Evolutionary conservation across 2,113 vertebrate genomes (phyloP), one percentile per base, ranked within the genome.

Genomic region (Nothobranchius furzeri): DNA sequence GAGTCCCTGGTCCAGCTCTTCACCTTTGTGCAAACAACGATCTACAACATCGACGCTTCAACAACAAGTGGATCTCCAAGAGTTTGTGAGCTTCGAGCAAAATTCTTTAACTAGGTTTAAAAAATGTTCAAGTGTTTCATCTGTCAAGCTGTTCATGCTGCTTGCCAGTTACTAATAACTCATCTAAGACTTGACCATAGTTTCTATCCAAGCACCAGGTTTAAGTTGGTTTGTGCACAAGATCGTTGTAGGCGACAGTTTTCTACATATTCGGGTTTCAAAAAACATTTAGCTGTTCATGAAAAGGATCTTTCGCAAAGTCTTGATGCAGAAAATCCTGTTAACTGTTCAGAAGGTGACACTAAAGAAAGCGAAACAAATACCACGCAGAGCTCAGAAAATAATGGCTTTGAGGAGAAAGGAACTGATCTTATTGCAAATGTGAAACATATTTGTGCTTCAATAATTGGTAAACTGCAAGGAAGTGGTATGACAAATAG

Each of bases 21-120:
- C 43, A 70, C 11, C 0, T 54, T 64, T 1, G n/a, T 85, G 52
- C 75, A 79, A 48, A 79, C 78, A 52, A 81, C 68, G 4, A 12
- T 84, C 12, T 83, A 73, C 30, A 74, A 82, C 13, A 78, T 76
- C 6, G 65, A 83, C 69, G 58, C 69, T 11, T n/a, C 49, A 2
- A 70, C 52, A 61, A 83, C 69, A 65, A 15, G 62, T 47, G 76
- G 58, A 50, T 70, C 68, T 24, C 69, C 75, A 14, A 57, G 69
- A 64, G 54, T 79, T 59, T 1, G 61, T 46, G 74, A 81, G 57
- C 68, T 78, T 3, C 8, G 49, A 10, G 68, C 49, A 2, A 78
- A 79, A 70, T 2, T 58, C 17, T 45, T 73, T 3, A 78, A 62
- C 40, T 65, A 36, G 43, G 43, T 45, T 45, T 10, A 1, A 45